Base-by-base conservation (phyloP, 2,113 vertebrate genomes). In the Hippocampus abdominalis region DNA sequence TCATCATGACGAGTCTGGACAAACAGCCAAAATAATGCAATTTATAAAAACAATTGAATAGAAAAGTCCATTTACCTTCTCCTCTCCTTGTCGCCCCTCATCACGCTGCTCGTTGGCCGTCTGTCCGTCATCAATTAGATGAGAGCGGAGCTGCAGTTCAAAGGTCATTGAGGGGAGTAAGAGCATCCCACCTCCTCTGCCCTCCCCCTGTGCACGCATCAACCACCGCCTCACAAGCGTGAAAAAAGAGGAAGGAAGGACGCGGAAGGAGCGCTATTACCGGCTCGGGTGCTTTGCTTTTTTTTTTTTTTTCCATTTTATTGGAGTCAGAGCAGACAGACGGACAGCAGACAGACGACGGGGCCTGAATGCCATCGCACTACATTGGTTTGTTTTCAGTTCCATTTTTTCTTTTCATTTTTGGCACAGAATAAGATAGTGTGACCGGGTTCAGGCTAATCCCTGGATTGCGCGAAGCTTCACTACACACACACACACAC, bases 341-440 rank as follows among this genome's bases (percentile, higher is more conserved):
- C 27, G 57, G 57, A 60, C 57, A 29, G 57, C 57, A 60, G 27
- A 60, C 57, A 29, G 57, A 60, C 27, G 93, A 95, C 94, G 78
- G 23, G 95, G 95, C 94, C 95, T 84, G 96, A 91, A 93, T 94
- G 94, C 95, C 96, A 95, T 95, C 96, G 95, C 95, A 98, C 96
- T 97, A 98, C 96, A 95, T 97, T 60, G 57, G 15, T 60, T 60
- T 60, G 27, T 60, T 60, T 32, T 60, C 27, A 7, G 1, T 32
- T 57, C 27, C 7, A 4, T 27, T 15, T 27, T 57, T 57, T 57
- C 11, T 54, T 36, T 36, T 36, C 32, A 6, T 36, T 27, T 89
- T 98, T 98, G 97, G 97, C 96, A 98, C 92, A 91, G 95, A 95
- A 91, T 94, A 94, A 96, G 80, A 96, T 95, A 95, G 94, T 93